A percentile compares a stretch with the other conserved stretches of the same genome.
Conservation (phyloP, 2,113 vertebrate genomes). For the Cyprinodon variegatus region DNA sequence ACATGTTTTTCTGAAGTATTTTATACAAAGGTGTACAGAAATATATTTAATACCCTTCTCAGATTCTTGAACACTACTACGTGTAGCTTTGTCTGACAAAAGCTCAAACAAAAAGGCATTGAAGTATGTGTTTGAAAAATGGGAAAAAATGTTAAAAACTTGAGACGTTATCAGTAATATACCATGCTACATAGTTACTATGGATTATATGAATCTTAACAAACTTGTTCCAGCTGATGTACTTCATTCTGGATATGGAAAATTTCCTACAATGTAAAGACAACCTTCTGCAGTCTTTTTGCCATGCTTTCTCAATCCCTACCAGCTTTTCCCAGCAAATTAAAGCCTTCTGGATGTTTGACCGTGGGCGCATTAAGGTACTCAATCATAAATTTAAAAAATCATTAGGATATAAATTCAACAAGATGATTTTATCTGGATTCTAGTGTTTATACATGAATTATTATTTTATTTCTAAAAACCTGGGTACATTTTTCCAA, state of each 20-base stretch:
- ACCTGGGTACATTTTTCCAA: neutral
- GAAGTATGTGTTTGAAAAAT: neutral
- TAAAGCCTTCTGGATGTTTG: constrained; percentile 58
- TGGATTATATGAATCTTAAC: neutral
- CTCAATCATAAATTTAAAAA: neutral
- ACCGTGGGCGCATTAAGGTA: neutral
- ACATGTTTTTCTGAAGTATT: neutral
- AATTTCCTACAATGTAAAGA: constrained; percentile 55
- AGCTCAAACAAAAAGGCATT: neutral
- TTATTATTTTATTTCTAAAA: neutral
- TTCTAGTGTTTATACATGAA: neutral
- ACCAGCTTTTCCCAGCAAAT: constrained; percentile 59
- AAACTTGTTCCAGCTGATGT: constrained; percentile 35
- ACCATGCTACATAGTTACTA: neutral
- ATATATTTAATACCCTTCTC: too few relatives aligned
- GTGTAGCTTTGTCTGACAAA: neutral
- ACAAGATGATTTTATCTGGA: neutral
- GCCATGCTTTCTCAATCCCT: constrained; percentile 61
- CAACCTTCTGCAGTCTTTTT: constrained; percentile 69
- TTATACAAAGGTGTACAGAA: too few relatives aligned
- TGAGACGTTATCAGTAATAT: too few relatives aligned
- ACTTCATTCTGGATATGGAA: constrained; percentile 70
- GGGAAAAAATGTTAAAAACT: neutral
- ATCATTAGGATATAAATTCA: neutral
- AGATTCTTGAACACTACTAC: neutral